Evolutionary conservation across 2,113 vertebrate species (phyloP), one percentile per base, ranked within the genome.

Genomic region (Spilogale gracilis): DNA sequence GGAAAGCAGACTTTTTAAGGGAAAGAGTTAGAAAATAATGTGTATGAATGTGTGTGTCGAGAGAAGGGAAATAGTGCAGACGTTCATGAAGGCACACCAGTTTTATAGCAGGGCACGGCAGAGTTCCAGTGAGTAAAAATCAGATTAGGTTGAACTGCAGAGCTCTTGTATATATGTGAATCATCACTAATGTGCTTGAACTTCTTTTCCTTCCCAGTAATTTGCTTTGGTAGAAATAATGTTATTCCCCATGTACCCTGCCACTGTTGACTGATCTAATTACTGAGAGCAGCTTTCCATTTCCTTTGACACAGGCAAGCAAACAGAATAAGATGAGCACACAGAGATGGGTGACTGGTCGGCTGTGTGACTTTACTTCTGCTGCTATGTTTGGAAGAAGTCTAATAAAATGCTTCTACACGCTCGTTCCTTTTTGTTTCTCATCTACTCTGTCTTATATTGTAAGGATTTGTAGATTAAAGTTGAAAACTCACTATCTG

Each of bases 251-350:
- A 96, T 97, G 97, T 96, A 87, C 56, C 67, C 32, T 90, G 71
- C 96, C 87, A 85, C 87, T 92, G 80, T 78, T 73, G 90, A 48
- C 94, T 97, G 84, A 98, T 97, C 95, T 30, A 85, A 97, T 98
- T 98, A 97, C 23, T 81, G n/a, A 96, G 73, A 93, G 95, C 92
- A 92, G 86, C 87, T 93, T 95, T 94, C 96, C 96, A 88, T 98
- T 97, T 98, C 97, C 96, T 94, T 83, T 97, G 93, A 97, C 96
- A 97, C 81, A 95, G 50, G 69, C 94, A 86, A 87, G 89, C 96
- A 97, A 76, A 67, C 25, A 84, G 92, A 97, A 92, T 96, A 69
- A 91, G 90, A 96, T 96, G 94, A 97, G 90, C 91, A 95, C 71
- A 8, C 87, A 97, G 96, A 95, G 63, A 87, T 27, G 78, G 93